Percentiles rank a stretch among this genome's conserved stretches.
Conservation (phyloP, 2,797 vertebrate species). For the Mormyrops boulengeri region DNA sequence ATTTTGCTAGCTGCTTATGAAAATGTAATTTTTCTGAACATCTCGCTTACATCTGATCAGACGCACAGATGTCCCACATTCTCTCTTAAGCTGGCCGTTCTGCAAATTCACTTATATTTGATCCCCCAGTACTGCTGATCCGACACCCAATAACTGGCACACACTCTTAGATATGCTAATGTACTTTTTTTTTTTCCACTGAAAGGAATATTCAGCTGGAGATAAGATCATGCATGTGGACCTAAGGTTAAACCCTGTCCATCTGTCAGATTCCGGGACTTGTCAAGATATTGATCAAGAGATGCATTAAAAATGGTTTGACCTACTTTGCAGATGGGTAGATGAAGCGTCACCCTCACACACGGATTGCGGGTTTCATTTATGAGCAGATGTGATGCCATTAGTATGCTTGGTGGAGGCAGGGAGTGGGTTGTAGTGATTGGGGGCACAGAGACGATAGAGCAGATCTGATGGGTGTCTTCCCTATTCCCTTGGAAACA, state of each 20-base stretch:
- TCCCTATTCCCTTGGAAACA: neutral
- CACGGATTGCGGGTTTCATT: neutral
- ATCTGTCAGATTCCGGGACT: neutral
- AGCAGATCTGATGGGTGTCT: neutral
- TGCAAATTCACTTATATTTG: neutral
- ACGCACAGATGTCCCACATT: neutral
- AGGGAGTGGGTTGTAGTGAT: neutral
- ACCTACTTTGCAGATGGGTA: neutral
- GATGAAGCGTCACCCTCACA: neutral
- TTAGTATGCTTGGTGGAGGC: neutral
- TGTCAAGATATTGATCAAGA: neutral
- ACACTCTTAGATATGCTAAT: neutral
- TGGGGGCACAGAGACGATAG: neutral
- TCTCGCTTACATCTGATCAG: neutral
- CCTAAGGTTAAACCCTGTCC: neutral
- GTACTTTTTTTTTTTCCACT: neutral
- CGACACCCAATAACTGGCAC: neutral
- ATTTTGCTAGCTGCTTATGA: neutral
- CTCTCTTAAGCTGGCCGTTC: neutral
- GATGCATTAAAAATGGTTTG: neutral
- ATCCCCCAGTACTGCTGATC: neutral
- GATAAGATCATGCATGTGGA: neutral
- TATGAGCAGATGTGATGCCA: neutral
- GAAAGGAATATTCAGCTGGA: neutral
- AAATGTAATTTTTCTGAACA: neutral